Conservation (phyloP, 1,140 invertebrate species). For the Rhopalosiphum padi region DNA sequence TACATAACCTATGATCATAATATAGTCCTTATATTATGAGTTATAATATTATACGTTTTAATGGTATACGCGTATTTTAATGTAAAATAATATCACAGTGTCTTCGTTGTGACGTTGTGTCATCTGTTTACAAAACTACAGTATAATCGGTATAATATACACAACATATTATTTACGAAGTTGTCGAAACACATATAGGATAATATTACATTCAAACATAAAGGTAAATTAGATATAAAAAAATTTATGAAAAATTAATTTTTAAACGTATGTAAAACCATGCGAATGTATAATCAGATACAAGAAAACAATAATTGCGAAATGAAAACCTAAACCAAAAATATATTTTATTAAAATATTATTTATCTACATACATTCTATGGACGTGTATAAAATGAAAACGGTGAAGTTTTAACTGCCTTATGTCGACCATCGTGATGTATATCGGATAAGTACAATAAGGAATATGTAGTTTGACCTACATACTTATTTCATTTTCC, state of each 20-base stretch:
- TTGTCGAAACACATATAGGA: neutral
- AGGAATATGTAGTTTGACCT: conserved; percentile 37
- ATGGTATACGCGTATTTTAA: neutral
- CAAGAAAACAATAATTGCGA: neutral
- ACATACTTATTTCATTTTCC: conserved; percentile 1
- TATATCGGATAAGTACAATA: neutral
- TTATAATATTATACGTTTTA: neutral
- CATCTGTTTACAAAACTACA: conserved; percentile 1
- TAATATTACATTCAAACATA: neutral
- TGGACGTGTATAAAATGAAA: neutral
- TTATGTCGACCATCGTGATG: neutral
- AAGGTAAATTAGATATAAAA: neutral
- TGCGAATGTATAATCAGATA: neutral
- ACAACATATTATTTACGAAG: neutral
- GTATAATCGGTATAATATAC: neutral
- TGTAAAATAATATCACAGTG: neutral
- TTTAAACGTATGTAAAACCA: neutral
- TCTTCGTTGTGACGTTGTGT: neutral
- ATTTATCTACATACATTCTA: neutral
- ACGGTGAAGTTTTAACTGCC: neutral
- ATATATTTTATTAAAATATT: conserved; percentile 6
- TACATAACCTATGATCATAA: neutral
- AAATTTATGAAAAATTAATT: neutral
- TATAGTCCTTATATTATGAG: neutral
- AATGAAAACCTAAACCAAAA: neutral